These are phyloP conservation scores for Anthophora plumipes DNA, from an alignment of 2,888 invertebrate species.

Conservation along the genomic window DNA sequence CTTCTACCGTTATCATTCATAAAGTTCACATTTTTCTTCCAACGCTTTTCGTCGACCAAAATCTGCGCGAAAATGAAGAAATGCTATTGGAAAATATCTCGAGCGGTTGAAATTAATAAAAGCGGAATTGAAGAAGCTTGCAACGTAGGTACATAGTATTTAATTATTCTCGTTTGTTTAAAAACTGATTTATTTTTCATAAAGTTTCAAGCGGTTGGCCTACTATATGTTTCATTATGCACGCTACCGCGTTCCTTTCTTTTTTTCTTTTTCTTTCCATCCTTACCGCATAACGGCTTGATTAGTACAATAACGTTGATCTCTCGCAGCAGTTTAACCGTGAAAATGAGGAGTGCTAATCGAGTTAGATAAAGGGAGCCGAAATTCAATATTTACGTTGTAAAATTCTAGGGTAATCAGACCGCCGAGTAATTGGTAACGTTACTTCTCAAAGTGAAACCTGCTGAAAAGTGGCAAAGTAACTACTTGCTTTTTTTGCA, in stretches of 20 bases:
- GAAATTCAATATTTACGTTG: slow-evolving; percentile 79
- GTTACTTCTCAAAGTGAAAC: slow-evolving; percentile 67
- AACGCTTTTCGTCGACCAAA: background rate
- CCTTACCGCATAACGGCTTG: slow-evolving; percentile 26
- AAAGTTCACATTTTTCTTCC: background rate
- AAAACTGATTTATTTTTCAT: slow-evolving; percentile 18
- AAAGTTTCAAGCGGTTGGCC: slow-evolving; percentile 12
- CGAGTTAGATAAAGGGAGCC: slow-evolving; percentile 64
- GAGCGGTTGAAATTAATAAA: slow-evolving; percentile 25
- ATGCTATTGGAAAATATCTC: slow-evolving; percentile 1
- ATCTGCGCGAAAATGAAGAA: background rate
- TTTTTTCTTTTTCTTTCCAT: background rate
- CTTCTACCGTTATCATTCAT: background rate
- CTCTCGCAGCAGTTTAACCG: slow-evolving; percentile 48
- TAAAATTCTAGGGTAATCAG: slow-evolving; percentile 76
- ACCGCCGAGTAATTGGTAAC: slow-evolving; percentile 69
- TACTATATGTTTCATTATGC: too few relatives aligned
- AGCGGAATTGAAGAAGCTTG: background rate
- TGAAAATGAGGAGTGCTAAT: slow-evolving; percentile 69
- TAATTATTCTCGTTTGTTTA: slow-evolving; percentile 16
- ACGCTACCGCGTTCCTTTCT: too few relatives aligned
- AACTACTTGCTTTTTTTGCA: slow-evolving; percentile 5
- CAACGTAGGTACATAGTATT: background rate
- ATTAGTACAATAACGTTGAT: slow-evolving; percentile 73
- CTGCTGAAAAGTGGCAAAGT: slow-evolving; percentile 41